These are phyloP conservation scores for Cerceris ruficornis DNA, from an alignment of 2,888 invertebrate genomes.

Conservation along the genomic window DNA sequence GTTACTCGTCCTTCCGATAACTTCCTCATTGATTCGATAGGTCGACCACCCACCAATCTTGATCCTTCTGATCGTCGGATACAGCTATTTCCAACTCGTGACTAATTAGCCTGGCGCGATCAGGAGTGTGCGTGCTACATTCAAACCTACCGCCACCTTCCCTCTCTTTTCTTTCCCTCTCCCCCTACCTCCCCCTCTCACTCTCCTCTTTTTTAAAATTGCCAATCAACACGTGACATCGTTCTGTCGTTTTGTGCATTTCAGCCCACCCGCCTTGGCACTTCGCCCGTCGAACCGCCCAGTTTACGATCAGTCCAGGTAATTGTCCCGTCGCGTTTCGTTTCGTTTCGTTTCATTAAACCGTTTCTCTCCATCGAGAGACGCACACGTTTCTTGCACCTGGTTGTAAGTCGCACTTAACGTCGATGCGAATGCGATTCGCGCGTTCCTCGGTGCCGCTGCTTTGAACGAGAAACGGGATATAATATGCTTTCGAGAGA, in stretches of 20 bases:
- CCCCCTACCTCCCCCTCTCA: background rate
- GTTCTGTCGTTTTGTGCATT: constrained; percentile 77
- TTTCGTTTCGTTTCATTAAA: constrained; percentile 46
- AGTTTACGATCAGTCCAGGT: constrained; percentile 80
- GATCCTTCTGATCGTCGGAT: constrained; percentile 17
- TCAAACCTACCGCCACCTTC: background rate
- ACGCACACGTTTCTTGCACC: constrained; percentile 28
- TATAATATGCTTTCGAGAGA: constrained; percentile 43
- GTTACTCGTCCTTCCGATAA: constrained; percentile 47
- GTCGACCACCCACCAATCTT: constrained; percentile 29
- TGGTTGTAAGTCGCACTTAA: constrained; percentile 40
- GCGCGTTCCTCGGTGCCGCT: constrained; percentile 42
- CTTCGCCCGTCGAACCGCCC: constrained; percentile 78
- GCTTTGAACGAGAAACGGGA: constrained; percentile 37
- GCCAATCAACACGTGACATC: constrained; percentile 72
- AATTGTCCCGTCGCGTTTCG: constrained; percentile 73
- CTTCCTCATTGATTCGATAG: constrained; percentile 21
- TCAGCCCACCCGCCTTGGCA: constrained; percentile 78
- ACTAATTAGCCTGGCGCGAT: constrained; percentile 61
- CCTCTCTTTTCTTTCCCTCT: background rate
- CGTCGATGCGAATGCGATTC: constrained; percentile 14
- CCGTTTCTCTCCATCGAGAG: constrained; percentile 8
- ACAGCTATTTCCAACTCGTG: constrained; percentile 54
- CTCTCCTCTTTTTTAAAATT: constrained; percentile 67
- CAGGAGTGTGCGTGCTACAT: constrained; percentile 43